Evolutionary conservation across 2,797 vertebrate species (phyloP), one percentile per base, ranked within the genome.

Genomic region (Periparus ater): DNA sequence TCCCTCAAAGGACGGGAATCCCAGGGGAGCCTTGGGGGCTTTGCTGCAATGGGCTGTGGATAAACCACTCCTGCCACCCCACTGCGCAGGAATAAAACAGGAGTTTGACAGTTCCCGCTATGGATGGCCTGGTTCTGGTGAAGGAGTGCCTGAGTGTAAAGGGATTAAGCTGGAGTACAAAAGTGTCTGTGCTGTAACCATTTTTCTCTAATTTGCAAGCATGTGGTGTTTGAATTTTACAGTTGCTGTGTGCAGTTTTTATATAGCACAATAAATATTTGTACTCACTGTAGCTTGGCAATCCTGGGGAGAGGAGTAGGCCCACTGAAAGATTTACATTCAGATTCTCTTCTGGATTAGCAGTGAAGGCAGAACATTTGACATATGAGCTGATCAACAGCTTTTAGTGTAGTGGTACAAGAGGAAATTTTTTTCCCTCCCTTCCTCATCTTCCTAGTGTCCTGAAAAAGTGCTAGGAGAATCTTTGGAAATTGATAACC

Each of bases 1-100:
- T 3, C 21, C 15, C 51, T 34, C 27, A 0, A 42, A 1, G 19
- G 5, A 8, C 5, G 1, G 29, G 2, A 7, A 7, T 5, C 5
- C 30, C 17, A 1, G 38, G 26, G 51, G 2, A 20, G 19, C 55
- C 51, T 6, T 4, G 62, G 9, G 34, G 54, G 47, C 38, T 40
- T 18, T 32, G 23, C 32, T 47, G 80, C 13, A 8, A 0, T 3
- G 36, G 54, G 11, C 21, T 13, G 23, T 7, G 20, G 14, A 4
- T 38, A 3, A 23, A 1, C 3, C 8, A 11, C 6, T 45, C 8
- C 7, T 10, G 15, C 7, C 18, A 1, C 10, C 9, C 27, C 23
- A 0, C 11, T 4, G 8, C 12, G 0, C 5, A 1, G 7, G 2
- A 4, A 20, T 68, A 4, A 19, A 48, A 6, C 0, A 0, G 2